Base-by-base conservation (phyloP, 64 coral and sea anemone genomes). In the Dendronephthya gigantea region DNA sequence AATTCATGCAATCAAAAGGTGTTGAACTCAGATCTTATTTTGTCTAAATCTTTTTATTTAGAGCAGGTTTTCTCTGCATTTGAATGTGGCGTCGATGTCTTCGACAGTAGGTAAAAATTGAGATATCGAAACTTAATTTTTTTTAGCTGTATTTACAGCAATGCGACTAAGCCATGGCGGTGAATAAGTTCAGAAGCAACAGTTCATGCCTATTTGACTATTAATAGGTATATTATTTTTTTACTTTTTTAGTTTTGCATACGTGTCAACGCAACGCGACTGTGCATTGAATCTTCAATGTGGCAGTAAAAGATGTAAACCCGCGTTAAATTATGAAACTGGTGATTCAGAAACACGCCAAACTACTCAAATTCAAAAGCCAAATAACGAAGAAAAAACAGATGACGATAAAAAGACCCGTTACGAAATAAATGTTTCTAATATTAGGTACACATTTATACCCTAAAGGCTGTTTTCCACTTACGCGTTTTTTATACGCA, bases 61-160 rank as follows among this genome's bases (percentile, higher is more conserved):
- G 72, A 79, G 11, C 32, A 79, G 12, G 2, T 79, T 29, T 79
- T 79, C 36, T 35, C 32, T 79, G 72, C 72, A 35, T 9, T 79
- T 9, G 72, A 79, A 35, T 79, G 72, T 35, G 72, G 72, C 9
- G 36, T 79, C 7, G 72, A 79, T 79, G 32, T 79, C 13, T 79
- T 79, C 29, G 72, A 79, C 29, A 79, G 72, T 19, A 36, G 72
- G 72, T 79, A 79, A n/a, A n/a, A n/a, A n/a, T n/a, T n/a, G n/a
- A n/a, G n/a, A n/a, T n/a, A n/a, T n/a, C n/a, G n/a, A n/a, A n/a
- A n/a, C n/a, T n/a, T n/a, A n/a, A n/a, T n/a, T n/a, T n/a, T n/a
- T n/a, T n/a, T n/a, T n/a, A n/a, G n/a, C n/a, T n/a, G n/a, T n/a
- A n/a, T n/a, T n/a, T n/a, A n/a, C n/a, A n/a, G n/a, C n/a, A n/a